Conservation (phyloP, 2,888 invertebrate genomes). For the Sialis lutaria region DNA sequence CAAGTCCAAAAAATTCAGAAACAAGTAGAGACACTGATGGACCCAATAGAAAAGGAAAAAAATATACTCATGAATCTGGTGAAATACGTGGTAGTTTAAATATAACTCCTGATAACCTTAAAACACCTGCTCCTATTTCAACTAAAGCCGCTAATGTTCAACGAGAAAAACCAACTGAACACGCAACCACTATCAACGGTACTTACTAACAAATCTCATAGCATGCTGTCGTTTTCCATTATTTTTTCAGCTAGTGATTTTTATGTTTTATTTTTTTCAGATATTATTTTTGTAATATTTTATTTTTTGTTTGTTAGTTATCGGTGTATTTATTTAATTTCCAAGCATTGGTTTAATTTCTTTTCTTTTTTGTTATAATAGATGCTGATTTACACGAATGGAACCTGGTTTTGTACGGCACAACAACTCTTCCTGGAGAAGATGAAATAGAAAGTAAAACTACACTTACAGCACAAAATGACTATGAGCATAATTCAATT, state of each 20-base stretch:
- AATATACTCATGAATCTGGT: constrained; percentile 11
- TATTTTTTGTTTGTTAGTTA: constrained; percentile 2
- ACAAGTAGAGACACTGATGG: constrained; percentile 25
- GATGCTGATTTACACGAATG: constrained; percentile 51
- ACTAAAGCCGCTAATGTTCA: constrained; percentile 1
- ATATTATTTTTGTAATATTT: constrained; percentile 3
- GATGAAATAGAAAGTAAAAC: constrained; percentile 6
- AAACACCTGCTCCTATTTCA: not conserved
- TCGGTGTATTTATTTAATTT: not conserved
- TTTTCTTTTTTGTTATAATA: constrained; percentile 15
- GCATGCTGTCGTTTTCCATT: constrained; percentile 8
- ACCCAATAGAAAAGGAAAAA: constrained; percentile 23
- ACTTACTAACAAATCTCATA: not conserved
- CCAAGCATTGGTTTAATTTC: not conserved
- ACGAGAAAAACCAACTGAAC: constrained; percentile 2
- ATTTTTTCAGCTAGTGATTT: constrained; percentile 18
- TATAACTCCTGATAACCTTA: not conserved
- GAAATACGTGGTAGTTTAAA: not conserved
- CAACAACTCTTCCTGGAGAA: constrained; percentile 32
- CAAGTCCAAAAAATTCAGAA: constrained; percentile 25
- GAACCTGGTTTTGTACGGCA: constrained; percentile 72
- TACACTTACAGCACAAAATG: constrained; percentile 13
- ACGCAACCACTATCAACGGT: constrained; percentile 1
- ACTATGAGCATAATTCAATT: constrained; percentile 40
- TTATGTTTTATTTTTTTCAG: constrained; percentile 9